phyloP scores from a whole-genome alignment of 2,113 vertebrate genomes.

The Dromiciops gliroides region DNA sequence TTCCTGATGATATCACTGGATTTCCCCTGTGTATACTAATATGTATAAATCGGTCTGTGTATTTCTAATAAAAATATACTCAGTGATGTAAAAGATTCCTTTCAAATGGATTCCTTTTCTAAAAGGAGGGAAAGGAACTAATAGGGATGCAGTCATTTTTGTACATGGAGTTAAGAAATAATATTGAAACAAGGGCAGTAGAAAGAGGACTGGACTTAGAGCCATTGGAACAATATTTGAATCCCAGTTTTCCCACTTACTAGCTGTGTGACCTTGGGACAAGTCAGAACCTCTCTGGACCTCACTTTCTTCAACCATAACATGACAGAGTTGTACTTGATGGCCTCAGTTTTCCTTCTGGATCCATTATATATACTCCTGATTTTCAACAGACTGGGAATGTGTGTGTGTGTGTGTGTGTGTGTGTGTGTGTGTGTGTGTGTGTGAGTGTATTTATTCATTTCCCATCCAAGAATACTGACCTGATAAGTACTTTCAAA shows the following conservation, averaged over 20 bases:
- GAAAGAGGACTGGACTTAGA: not conserved
- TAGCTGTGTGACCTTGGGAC: not conserved
- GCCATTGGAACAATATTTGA: not conserved
- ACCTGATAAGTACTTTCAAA: not conserved
- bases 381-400: not conserved
- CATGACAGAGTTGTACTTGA: not conserved
- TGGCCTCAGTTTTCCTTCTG: not conserved
- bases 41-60: too few relatives aligned
- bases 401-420: not conserved
- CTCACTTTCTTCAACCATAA: not conserved
- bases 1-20: too few relatives aligned
- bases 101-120: too few relatives aligned
- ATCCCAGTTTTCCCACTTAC: not conserved
- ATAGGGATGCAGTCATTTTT: too few relatives aligned
- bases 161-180: too few relatives aligned
- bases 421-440: not conserved
- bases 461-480: not conserved
- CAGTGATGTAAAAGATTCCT: too few relatives aligned
- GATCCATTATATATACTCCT: not conserved
- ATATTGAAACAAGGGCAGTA: not conserved
- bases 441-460: not conserved
- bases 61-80: too few relatives aligned
- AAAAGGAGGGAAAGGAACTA: too few relatives aligned
- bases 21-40: too few relatives aligned
- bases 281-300: not conserved